Conservation (phyloP, 2,888 invertebrate genomes). For the Cerceris rybyensis region DNA sequence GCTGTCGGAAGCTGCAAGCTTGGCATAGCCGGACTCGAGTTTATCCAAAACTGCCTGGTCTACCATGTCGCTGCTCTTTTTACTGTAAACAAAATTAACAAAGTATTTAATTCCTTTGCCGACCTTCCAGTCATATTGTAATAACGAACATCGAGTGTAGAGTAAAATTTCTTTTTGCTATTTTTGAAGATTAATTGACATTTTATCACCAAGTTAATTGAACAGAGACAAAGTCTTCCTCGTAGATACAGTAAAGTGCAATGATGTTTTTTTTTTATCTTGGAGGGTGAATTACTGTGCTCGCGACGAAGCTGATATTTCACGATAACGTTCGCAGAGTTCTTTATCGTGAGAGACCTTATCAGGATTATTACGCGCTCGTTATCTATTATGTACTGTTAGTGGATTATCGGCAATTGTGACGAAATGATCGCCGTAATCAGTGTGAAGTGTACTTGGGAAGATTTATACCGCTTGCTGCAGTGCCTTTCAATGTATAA, state of each 20-base stretch:
- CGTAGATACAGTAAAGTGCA: neutral
- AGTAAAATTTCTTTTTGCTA: neutral
- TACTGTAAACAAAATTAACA: constrained; percentile 83
- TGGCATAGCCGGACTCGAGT: constrained; percentile 95
- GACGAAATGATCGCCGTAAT: constrained; percentile 7
- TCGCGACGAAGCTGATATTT: neutral
- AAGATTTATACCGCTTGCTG: constrained; percentile 1
- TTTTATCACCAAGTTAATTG: neutral
- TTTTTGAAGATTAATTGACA: neutral
- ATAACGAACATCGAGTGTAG: neutral
- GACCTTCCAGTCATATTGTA: neutral
- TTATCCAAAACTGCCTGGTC: constrained; percentile 95
- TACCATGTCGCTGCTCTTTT: constrained; percentile 90
- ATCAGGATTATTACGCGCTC: constrained; percentile 17
- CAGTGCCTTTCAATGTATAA: too few relatives aligned
- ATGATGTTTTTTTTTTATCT: neutral
- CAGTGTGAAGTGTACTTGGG: neutral
- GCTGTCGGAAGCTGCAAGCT: constrained; percentile 93
- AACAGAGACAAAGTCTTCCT: neutral
- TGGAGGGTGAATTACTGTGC: constrained; percentile 2
- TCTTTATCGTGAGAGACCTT: constrained; percentile 20
- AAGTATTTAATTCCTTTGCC: neutral
- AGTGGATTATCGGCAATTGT: constrained; percentile 16
- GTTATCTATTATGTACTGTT: constrained; percentile 5
- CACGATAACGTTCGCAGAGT: neutral